A percentile compares a stretch with the other conserved stretches of the same genome.
Evolutionary conservation across 2,113 vertebrate genomes (phyloP).

Genomic region (Candoia aspera): DNA sequence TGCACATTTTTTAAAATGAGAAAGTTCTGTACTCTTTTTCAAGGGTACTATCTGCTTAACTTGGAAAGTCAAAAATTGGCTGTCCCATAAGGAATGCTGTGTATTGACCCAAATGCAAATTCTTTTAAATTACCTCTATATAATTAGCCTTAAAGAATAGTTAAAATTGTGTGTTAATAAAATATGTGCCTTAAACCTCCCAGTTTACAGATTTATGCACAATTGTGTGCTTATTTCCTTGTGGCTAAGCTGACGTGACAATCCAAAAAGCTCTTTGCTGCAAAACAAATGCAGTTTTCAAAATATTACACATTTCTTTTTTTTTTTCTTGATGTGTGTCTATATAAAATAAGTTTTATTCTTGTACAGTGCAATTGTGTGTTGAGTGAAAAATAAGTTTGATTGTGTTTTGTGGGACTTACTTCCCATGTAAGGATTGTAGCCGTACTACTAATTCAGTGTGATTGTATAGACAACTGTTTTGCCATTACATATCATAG

Average conservation of each 20-base stretch:
- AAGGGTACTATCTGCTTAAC: not conserved
- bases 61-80: not conserved
- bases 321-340: not conserved
- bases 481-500: not conserved
- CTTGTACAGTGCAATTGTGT: constrained; percentile 11
- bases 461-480: not conserved
- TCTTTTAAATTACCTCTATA: not conserved
- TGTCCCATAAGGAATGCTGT: not conserved
- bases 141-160: constrained; percentile 37
- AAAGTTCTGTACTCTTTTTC: not conserved
- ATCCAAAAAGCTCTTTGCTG: constrained; percentile 69
- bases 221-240: constrained; percentile 57
- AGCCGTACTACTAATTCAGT: not conserved
- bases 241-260: constrained; percentile 65
- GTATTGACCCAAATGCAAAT: not conserved
- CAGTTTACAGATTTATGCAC: constrained; percentile 31
- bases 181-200: constrained; percentile 35
- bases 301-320: not conserved
- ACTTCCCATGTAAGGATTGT: not conserved
- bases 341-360: constrained; percentile 23
- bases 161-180: constrained; percentile 49
- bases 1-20: not conserved
- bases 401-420: not conserved
- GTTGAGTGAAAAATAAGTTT: not conserved
- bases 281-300: constrained; percentile 62